Percentiles rank a stretch among this genome's conserved stretches.
Conservation (phyloP, 2,797 vertebrate genomes). For the Spondyliosoma cantharus region DNA sequence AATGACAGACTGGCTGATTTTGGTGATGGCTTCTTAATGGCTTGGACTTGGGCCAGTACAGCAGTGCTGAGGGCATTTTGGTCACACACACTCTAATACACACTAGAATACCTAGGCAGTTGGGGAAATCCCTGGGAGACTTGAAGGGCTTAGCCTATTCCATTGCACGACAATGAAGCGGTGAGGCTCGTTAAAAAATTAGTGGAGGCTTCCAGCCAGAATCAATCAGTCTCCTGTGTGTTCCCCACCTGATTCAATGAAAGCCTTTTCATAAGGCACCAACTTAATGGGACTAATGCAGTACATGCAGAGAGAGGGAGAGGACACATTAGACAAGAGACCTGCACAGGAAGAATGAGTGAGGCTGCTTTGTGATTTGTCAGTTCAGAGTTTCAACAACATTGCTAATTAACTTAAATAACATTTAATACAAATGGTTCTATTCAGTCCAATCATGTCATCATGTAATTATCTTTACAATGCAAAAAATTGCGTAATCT, state of each 20-base stretch:
- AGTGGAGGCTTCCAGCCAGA: constrained; percentile 48
- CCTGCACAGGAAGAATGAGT: not conserved
- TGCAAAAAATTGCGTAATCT: not conserved
- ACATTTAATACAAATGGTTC: too few species aligned
- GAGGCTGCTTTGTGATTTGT: constrained; percentile 1
- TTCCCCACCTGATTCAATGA: constrained; percentile 62
- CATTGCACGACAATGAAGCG: constrained; percentile 16
- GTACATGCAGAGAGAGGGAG: constrained; percentile 17
- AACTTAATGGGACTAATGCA: constrained; percentile 54
- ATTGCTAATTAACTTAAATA: not conserved
- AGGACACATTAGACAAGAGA: constrained; percentile 17
- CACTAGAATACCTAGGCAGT: constrained; percentile 11
- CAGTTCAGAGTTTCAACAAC: not conserved
- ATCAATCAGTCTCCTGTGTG: constrained; percentile 63
- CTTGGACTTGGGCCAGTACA: not conserved
- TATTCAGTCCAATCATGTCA: not conserved
- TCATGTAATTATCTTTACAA: not conserved
- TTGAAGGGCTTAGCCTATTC: constrained; percentile 37
- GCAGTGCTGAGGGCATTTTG: not conserved
- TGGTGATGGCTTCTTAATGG: not conserved
- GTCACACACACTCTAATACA: constrained; percentile 12
- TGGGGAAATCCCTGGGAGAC: constrained; percentile 40
- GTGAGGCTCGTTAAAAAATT: constrained; percentile 45
- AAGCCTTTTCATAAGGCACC: constrained; percentile 53
- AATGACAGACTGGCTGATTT: constrained; percentile 4